phyloP scores from a whole-genome alignment of 2,888 invertebrate species.

The Drosophila subsilvestris region DNA sequence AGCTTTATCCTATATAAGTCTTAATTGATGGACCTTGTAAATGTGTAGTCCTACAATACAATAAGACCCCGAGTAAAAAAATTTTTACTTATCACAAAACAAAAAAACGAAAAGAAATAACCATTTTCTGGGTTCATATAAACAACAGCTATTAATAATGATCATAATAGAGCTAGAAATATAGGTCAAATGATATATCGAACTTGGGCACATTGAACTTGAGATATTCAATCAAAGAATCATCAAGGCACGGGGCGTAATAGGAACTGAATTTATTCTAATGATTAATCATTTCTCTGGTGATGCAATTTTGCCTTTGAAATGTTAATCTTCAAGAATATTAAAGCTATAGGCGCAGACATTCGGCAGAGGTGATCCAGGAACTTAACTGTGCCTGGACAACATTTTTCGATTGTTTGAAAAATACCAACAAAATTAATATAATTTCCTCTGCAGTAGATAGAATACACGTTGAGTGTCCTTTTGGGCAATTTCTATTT shows the following conservation, averaged over 20 bases:
- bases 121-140: not conserved
- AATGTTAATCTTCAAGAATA: not conserved
- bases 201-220: not conserved
- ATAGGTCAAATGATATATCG: not conserved
- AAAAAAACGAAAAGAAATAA: not conserved
- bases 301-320: not conserved
- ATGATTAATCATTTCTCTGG: not conserved
- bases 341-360: too few species aligned
- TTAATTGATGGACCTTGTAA: constrained; percentile 64
- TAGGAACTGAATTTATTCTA: not conserved
- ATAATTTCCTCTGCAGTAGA: too few species aligned
- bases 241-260: not conserved
- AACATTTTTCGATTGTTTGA: not conserved
- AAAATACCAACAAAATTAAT: not conserved
- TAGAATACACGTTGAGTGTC: too few species aligned
- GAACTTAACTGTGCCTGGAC: too few species aligned
- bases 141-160: not conserved
- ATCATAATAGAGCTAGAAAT: not conserved
- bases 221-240: too few species aligned
- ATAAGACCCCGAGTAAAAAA: constrained; percentile 26
- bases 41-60: constrained; percentile 31
- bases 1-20: constrained; percentile 50
- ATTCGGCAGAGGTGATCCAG: too few species aligned
- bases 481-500: not conserved
- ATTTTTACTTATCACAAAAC: constrained; percentile 35